Evolutionary conservation across 2,888 invertebrate species (phyloP).

Genomic region (Philonicus albiceps): DNA sequence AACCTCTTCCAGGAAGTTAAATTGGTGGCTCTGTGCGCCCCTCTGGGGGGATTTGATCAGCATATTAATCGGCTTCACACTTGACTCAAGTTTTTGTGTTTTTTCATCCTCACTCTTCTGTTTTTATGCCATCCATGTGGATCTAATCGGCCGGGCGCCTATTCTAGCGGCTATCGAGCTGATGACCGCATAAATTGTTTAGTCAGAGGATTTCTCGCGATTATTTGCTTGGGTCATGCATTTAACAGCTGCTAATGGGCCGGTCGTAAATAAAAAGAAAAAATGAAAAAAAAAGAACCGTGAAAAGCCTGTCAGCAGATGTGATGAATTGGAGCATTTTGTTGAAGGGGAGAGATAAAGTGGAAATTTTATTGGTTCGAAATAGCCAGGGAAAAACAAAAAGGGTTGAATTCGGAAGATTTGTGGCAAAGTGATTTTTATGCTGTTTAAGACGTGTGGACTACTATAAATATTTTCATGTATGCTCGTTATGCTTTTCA

Average conservation of each 20-base stretch:
- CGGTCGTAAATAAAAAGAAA: neutral
- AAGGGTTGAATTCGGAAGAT: neutral
- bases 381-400: neutral
- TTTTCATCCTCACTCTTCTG: neutral
- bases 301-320: neutral
- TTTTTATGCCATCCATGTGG: neutral
- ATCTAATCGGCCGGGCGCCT: neutral
- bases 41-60: neutral
- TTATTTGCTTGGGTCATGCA: neutral
- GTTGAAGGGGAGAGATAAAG: neutral
- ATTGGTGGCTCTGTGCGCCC: neutral
- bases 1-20: neutral
- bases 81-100: neutral
- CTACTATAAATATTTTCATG: neutral
- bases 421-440: neutral
- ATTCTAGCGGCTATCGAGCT: neutral
- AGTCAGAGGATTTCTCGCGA: neutral
- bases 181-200: neutral
- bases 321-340: neutral
- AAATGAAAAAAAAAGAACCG: neutral
- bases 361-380: neutral
- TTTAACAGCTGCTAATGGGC: neutral
- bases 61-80: constrained; percentile 2
- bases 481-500: neutral
- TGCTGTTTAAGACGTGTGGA: neutral